phyloP scores from a whole-genome alignment of 2,797 vertebrate species.

The Rhincodon typus region DNA sequence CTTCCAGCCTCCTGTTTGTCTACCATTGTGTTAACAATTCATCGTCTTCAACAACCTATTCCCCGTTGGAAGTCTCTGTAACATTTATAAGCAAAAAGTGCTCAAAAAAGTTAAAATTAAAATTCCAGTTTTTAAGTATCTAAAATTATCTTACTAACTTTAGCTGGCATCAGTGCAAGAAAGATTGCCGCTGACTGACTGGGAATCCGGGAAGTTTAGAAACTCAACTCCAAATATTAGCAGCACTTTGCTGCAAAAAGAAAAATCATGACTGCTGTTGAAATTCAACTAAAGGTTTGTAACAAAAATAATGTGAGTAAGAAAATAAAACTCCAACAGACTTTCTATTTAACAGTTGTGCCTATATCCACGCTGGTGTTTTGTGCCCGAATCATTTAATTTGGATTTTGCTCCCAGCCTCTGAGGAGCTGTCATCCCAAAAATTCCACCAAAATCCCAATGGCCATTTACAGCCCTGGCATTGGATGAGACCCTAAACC shows the following conservation, averaged over 20 bases:
- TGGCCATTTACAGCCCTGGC: not conserved
- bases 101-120: not conserved
- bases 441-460: not conserved
- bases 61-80: not conserved
- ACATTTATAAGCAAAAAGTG: not conserved
- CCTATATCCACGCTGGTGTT: not conserved
- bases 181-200: not conserved
- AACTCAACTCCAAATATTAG: not conserved
- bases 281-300: not conserved
- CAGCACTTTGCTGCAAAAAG: not conserved
- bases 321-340: not conserved
- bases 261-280: not conserved
- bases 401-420: not conserved
- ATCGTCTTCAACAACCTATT: not conserved
- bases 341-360: not conserved
- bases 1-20: too few species aligned
- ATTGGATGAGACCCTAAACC: not conserved
- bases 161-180: not conserved
- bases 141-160: not conserved
- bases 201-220: too few species aligned
- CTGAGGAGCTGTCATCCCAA: not conserved
- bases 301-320: not conserved
- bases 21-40: not conserved
- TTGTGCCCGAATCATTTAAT: not conserved
- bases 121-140: not conserved